Conservation (phyloP, 2,888 invertebrate species). For the Pheosia gnoma region DNA sequence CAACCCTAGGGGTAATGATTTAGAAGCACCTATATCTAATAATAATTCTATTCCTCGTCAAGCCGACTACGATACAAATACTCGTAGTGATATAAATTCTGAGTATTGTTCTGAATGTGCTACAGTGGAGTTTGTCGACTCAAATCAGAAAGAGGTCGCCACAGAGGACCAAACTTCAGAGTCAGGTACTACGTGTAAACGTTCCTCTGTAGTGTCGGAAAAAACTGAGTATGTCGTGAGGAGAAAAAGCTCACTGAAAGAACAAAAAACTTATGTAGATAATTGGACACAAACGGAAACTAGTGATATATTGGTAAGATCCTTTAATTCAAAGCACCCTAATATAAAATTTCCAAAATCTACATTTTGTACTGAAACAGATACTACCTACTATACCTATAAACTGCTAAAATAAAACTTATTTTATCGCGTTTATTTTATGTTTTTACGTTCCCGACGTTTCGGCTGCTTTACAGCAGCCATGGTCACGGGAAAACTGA, state of each 20-base stretch:
- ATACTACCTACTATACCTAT: too few relatives aligned
- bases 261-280: constrained; percentile 23
- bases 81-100: not conserved
- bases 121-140: constrained; percentile 8
- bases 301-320: constrained; percentile 60
- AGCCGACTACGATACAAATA: not conserved
- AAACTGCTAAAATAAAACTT: too few relatives aligned
- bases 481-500: too few relatives aligned
- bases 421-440: too few relatives aligned
- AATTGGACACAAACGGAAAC: constrained; percentile 62
- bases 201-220: constrained; percentile 9
- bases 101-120: not conserved
- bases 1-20: not conserved
- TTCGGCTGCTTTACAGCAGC: too few relatives aligned
- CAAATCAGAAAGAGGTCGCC: constrained; percentile 14
- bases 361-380: too few relatives aligned
- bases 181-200: constrained; percentile 1
- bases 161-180: constrained; percentile 7
- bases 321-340: too few relatives aligned
- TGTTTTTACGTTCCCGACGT: too few relatives aligned
- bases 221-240: constrained; percentile 3
- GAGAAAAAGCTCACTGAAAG: constrained; percentile 7
- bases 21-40: not conserved
- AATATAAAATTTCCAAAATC: too few relatives aligned
- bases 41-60: not conserved